Percentiles rank a stretch among this genome's conserved stretches.
Evolutionary conservation across 2,888 invertebrate genomes (phyloP).

Genomic region (Lymantria monacha): DNA sequence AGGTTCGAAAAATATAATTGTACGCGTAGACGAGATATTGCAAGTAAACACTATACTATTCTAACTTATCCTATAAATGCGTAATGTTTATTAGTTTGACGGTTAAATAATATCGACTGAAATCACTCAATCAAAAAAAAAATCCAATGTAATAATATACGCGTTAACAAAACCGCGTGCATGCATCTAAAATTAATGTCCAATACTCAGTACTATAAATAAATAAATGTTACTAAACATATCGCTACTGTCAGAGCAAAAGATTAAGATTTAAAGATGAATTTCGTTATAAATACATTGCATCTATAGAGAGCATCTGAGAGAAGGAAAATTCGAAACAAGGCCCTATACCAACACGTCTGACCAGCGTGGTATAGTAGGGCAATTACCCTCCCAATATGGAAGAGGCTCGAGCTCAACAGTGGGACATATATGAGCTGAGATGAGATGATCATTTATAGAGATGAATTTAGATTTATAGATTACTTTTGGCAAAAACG

Average conservation of each 20-base stretch:
- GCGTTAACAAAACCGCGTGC: conserved; percentile 1
- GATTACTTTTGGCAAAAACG: too few relatives aligned
- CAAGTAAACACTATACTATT: conserved; percentile 13
- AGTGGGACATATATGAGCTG: too few relatives aligned
- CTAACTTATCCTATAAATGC: conserved; percentile 35
- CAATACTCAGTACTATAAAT: neutral
- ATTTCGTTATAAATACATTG: too few relatives aligned
- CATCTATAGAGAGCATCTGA: too few relatives aligned
- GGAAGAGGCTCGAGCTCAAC: too few relatives aligned
- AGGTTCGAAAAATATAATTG: neutral
- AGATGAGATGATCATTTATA: too few relatives aligned
- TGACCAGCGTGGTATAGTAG: too few relatives aligned
- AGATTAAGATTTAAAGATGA: neutral
- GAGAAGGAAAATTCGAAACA: too few relatives aligned
- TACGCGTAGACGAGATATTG: conserved; percentile 31
- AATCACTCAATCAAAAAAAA: conserved; percentile 18
- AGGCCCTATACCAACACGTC: too few relatives aligned
- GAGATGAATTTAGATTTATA: too few relatives aligned
- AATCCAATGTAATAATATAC: neutral
- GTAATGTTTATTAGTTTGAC: conserved; percentile 24
- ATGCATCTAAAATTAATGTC: neutral
- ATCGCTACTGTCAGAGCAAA: neutral
- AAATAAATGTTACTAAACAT: neutral
- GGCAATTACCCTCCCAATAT: too few relatives aligned
- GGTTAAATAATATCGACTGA: conserved; percentile 24